A percentile compares a stretch with the other conserved stretches of the same genome.
Conservation (phyloP, 2,888 invertebrate species). For the Gerris lacustris region DNA sequence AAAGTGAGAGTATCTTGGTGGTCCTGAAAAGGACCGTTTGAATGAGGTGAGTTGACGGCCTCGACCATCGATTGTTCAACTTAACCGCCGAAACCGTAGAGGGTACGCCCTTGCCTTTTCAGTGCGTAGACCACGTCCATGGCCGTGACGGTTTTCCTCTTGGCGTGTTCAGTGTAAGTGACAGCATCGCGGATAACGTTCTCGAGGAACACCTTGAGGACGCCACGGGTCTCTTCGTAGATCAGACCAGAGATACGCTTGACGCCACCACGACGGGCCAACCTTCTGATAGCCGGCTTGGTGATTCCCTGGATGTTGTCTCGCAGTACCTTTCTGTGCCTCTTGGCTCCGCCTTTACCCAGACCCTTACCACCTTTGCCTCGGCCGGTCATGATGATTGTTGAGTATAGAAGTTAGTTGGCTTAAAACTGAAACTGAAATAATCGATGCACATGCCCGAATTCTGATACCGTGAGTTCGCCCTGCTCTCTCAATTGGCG, state of each 20-base stretch:
- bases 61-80: not conserved
- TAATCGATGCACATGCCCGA: too few relatives aligned
- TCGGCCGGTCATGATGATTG: slow-evolving; percentile 53
- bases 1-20: too few relatives aligned
- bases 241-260: slow-evolving; percentile 44
- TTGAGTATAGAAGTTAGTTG: not conserved
- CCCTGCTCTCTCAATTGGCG: too few relatives aligned
- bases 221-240: slow-evolving; percentile 67
- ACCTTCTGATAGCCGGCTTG: slow-evolving; percentile 61
- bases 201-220: slow-evolving; percentile 67
- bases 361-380: slow-evolving; percentile 68
- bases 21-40: too few relatives aligned
- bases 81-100: slow-evolving; percentile 68
- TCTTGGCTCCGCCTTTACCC: slow-evolving; percentile 69
- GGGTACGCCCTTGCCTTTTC: slow-evolving; percentile 66
- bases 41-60: too few relatives aligned
- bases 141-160: slow-evolving; percentile 28
- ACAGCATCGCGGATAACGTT: slow-evolving; percentile 71
- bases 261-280: slow-evolving; percentile 56
- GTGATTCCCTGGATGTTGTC: slow-evolving; percentile 45
- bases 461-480: too few relatives aligned
- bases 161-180: slow-evolving; percentile 76
- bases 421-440: not conserved
- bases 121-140: slow-evolving; percentile 73
- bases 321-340: slow-evolving; percentile 65